Conservation (phyloP, 1,140 invertebrate genomes). For the Ptiloglossa arizonensis region DNA sequence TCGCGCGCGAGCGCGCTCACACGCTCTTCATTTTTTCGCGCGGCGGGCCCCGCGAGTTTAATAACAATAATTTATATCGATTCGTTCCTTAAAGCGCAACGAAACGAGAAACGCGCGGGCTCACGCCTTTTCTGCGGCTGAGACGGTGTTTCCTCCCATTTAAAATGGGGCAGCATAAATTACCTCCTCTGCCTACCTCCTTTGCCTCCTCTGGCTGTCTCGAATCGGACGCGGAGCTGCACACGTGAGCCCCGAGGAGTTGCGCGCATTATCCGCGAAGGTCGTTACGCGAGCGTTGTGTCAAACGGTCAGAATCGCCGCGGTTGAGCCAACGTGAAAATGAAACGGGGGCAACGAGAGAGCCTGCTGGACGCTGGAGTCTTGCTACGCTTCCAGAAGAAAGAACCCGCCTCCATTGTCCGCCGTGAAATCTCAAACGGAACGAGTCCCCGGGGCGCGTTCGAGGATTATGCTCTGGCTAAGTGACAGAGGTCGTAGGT, state of each 20-base stretch:
- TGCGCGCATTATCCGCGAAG: constrained; percentile 56
- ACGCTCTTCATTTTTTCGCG: too few relatives aligned
- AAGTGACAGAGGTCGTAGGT: constrained; percentile 18
- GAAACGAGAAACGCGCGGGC: background rate
- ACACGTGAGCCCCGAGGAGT: background rate
- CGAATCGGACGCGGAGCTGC: constrained; percentile 14
- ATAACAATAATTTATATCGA: constrained; percentile 45
- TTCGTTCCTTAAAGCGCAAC: background rate
- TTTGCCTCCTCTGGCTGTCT: too few relatives aligned
- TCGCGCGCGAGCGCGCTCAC: background rate
- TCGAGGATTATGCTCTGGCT: constrained; percentile 15
- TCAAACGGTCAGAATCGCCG: constrained; percentile 56
- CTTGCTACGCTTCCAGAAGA: constrained; percentile 7
- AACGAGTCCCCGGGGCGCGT: background rate
- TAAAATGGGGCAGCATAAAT: constrained; percentile 6
- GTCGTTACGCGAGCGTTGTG: constrained; percentile 61
- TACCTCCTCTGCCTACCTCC: constrained; percentile 5
- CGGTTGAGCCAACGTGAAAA: constrained; percentile 55
- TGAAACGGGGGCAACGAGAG: constrained; percentile 60
- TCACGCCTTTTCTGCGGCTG: background rate
- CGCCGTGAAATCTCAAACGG: constrained; percentile 41
- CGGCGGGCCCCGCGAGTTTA: background rate
- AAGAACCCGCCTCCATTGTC: constrained; percentile 52
- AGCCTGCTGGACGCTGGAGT: background rate
- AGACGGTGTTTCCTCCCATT: background rate